A percentile compares a stretch with the other conserved stretches of the same genome.
These are phyloP conservation scores for Kryphioiulus occultus DNA, from an alignment of 2,888 invertebrate genomes.

Conservation along the genomic window DNA sequence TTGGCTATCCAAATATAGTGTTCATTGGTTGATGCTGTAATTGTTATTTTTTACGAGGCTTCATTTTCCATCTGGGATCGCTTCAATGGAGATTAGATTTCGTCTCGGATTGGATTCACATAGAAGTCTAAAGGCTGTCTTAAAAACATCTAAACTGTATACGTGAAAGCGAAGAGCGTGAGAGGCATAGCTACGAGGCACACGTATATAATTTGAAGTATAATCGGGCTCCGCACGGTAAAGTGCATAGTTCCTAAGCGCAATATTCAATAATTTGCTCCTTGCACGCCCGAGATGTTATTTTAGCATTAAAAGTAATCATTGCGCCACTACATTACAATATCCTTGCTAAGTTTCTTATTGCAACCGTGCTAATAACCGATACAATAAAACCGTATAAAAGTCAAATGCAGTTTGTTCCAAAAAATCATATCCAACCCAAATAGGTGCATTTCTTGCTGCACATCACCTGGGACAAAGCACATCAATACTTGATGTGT, in stretches of 20 bases:
- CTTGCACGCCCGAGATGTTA: background rate
- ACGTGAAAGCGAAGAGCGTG: background rate
- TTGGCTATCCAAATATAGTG: slow-evolving; percentile 35
- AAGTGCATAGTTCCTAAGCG: background rate
- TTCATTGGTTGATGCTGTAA: slow-evolving; percentile 47
- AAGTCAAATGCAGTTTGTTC: background rate
- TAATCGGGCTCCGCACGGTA: background rate
- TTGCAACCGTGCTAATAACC: background rate
- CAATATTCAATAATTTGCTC: slow-evolving; percentile 30
- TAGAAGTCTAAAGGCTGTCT: slow-evolving; percentile 35
- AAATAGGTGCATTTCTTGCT: background rate
- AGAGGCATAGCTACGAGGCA: background rate
- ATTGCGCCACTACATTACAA: background rate
- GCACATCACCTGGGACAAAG: too few relatives aligned
- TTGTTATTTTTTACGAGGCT: slow-evolving; percentile 46
- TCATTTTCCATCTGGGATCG: slow-evolving; percentile 48
- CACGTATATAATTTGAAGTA: background rate
- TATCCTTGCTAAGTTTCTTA: background rate
- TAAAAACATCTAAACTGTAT: slow-evolving; percentile 31
- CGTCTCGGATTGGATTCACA: slow-evolving; percentile 39
- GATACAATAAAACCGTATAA: background rate
- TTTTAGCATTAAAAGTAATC: slow-evolving; percentile 26
- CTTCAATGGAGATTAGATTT: slow-evolving; percentile 47
- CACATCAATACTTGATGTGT: too few relatives aligned
- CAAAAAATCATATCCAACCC: background rate